Percentiles rank a stretch among this genome's conserved stretches.
phyloP scores from a whole-genome alignment of 2,888 invertebrate genomes.

The Tridacna crocea region DNA sequence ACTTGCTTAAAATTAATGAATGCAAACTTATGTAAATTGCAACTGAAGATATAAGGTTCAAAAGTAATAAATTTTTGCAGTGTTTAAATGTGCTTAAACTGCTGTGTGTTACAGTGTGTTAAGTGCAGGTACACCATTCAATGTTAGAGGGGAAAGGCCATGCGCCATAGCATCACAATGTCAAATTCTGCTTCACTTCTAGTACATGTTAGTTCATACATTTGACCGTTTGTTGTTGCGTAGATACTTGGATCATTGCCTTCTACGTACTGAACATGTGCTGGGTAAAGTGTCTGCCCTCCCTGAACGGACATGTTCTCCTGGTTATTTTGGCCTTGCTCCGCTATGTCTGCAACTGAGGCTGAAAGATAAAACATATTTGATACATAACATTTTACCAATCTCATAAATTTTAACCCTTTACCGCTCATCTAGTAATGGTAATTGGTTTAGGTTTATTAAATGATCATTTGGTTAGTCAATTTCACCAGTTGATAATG shows the following conservation, averaged over 20 bases:
- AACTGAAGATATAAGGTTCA: too few relatives aligned
- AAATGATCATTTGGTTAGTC: neutral
- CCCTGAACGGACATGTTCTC: conserved; percentile 85
- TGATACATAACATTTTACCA: neutral
- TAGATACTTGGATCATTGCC: conserved; percentile 87
- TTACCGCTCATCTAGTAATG: neutral
- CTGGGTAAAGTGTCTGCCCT: conserved; percentile 86
- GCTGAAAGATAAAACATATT: conserved; percentile 51
- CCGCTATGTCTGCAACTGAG: conserved; percentile 68
- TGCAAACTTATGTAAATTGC: too few relatives aligned
- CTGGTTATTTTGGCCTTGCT: conserved; percentile 71
- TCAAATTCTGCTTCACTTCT: conserved; percentile 73
- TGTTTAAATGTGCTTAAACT: conserved; percentile 6
- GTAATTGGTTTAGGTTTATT: neutral
- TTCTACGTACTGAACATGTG: conserved; percentile 89
- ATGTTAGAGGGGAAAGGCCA: conserved; percentile 38
- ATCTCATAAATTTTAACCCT: neutral
- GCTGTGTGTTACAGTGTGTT: conserved; percentile 19
- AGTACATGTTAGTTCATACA: conserved; percentile 85
- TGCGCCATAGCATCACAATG: conserved; percentile 60
- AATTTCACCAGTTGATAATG: neutral
- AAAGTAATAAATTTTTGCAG: neutral
- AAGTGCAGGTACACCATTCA: conserved; percentile 19
- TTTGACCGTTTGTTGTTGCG: conserved; percentile 87
- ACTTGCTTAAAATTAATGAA: too few relatives aligned